Base-by-base conservation (phyloP, 2,888 invertebrate species). In the Elmis aenea region DNA sequence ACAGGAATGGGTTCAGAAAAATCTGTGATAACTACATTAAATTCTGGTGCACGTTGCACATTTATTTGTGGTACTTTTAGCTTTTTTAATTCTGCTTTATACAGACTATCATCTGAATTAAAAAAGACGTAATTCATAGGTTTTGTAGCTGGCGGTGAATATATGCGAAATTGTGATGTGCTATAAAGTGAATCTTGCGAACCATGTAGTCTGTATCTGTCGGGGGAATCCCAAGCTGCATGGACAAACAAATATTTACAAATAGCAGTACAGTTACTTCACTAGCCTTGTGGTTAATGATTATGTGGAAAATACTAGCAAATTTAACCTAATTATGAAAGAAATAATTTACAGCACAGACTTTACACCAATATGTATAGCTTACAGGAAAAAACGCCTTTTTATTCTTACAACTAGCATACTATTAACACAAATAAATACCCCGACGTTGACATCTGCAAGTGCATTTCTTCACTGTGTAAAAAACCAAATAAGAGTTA, bases 101-200 rank as follows among this genome's bases (percentile, higher is more conserved):
- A 68, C 13, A 68, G 46, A 41, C 61, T 66, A 42, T 68, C 68
- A 42, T 67, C 67, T 2, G 67, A 68, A 40, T 59, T 61, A 50
- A 68, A 68, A 50, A 68, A 68, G 5, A 67, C 50, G 45, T 65
- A 61, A 31, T 59, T 59, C 54, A 65, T 64, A 3, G 62, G 60
- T 52, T 59, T 58, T 6, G 52, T 43, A 2, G 62, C 58, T 3
- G 66, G 66, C 8, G 68, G 66, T 3, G 68, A 66, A 45, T 59
- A 67, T 25, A 64, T 50, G 28, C 53, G 53, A 33, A 54, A 49
- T 30, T 49, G 53, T 12, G 58, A 49, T 8, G 54, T 48, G 33
- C 58, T 61, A 45, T 58, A 56, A 15, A 67, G 47, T 5, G 64
- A 65, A 37, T 68, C 66, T 38, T 62, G 59, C 12, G 66, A 66